Percentiles rank a stretch among this genome's conserved stretches.
These are phyloP conservation scores for Allacma fusca DNA, from an alignment of 2,888 invertebrate species.

Conservation along the genomic window DNA sequence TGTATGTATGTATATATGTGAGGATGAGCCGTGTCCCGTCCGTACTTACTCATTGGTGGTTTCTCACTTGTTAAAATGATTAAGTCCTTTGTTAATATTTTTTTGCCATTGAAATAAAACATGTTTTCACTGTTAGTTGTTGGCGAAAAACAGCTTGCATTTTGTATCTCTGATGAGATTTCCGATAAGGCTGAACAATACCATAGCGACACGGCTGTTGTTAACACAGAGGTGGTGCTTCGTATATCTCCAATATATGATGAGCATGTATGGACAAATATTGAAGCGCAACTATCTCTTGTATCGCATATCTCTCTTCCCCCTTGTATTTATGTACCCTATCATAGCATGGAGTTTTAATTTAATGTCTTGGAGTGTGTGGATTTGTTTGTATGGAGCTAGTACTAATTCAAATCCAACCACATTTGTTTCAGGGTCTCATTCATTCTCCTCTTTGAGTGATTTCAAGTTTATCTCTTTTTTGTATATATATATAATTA, in stretches of 20 bases:
- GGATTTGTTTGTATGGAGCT: no score
- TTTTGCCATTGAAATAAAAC: slow-evolving; percentile 25
- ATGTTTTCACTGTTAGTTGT: slow-evolving; percentile 26
- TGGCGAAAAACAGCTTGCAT: slow-evolving; percentile 38
- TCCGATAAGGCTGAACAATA: slow-evolving; percentile 29
- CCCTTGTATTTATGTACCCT: no score
- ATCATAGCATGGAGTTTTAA: no score
- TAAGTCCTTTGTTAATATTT: slow-evolving; percentile 42
- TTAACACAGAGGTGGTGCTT: slow-evolving; percentile 10
- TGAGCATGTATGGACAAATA: slow-evolving; percentile 17
- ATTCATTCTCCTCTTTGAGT: no score
- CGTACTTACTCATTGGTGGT: background rate
- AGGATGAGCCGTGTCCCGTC: no score
- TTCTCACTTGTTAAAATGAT: slow-evolving; percentile 39
- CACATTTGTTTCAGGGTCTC: no score
- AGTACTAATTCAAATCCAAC: no score
- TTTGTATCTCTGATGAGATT: slow-evolving; percentile 31
- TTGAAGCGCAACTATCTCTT: slow-evolving; percentile 35
- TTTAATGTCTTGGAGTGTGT: no score
- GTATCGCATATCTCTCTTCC: no score
- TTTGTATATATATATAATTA: no score
- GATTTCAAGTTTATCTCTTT: no score
- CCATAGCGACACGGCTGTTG: slow-evolving; percentile 3
- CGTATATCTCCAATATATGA: background rate
- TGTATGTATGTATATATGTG: no score